Evolutionary conservation across 2,888 invertebrate species (phyloP).

Genomic region (Brenthis hecate): DNA sequence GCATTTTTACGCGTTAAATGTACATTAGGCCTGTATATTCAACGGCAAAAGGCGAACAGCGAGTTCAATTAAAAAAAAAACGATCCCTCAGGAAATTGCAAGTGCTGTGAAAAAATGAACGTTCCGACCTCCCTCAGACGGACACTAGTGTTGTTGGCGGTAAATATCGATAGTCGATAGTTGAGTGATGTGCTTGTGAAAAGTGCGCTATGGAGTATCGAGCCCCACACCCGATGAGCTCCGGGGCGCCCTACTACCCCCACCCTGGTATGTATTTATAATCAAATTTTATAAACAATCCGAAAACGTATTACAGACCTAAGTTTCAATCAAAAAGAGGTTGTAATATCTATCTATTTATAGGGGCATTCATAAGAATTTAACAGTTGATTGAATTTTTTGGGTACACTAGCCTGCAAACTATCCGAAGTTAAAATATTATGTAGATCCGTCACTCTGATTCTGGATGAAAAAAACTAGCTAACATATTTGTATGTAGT

Average conservation of each 20-base stretch:
- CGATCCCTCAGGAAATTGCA: slow-evolving; percentile 36
- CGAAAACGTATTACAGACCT: no score
- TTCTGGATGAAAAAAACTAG: no score
- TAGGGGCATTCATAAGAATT: no score
- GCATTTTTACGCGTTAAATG: slow-evolving; percentile 6
- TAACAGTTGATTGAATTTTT: no score
- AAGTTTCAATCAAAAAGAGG: no score
- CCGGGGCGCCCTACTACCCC: slow-evolving; percentile 69
- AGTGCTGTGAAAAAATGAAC: slow-evolving; percentile 41
- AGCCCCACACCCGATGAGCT: slow-evolving; percentile 69
- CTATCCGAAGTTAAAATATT: no score
- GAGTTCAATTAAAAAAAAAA: slow-evolving; percentile 38
- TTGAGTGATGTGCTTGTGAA: slow-evolving; percentile 48
- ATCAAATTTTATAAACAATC: no score
- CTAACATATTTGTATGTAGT: no score
- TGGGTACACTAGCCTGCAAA: no score
- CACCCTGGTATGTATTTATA: slow-evolving; percentile 63
- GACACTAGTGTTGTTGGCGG: slow-evolving; percentile 51
- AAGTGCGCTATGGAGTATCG: slow-evolving; percentile 74
- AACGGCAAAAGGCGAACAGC: slow-evolving; percentile 24
- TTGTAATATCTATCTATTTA: no score
- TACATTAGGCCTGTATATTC: slow-evolving; percentile 11
- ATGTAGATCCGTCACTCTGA: no score
- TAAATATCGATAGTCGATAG: slow-evolving; percentile 26
- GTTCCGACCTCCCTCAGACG: slow-evolving; percentile 31